Evolutionary conservation across 2,888 invertebrate species (phyloP).

Genomic region (Protula sp.): DNA sequence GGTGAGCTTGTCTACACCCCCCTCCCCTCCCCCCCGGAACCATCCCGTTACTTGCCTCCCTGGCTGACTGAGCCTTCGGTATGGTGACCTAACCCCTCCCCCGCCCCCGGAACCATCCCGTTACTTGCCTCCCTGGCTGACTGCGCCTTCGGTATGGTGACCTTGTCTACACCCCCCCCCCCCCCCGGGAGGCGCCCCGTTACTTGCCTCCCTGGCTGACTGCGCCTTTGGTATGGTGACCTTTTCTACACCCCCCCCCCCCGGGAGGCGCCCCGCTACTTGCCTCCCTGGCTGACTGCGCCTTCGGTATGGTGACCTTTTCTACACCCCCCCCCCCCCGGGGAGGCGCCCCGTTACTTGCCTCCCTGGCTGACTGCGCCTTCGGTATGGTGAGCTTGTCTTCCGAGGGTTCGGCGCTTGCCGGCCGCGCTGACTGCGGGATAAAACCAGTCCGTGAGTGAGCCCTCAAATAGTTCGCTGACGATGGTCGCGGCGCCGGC

Average conservation of each 20-base stretch:
- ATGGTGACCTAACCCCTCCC: too few species aligned
- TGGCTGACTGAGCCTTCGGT: slow-evolving; percentile 37
- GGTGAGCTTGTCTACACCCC: too few species aligned
- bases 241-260: too few species aligned
- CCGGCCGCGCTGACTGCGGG: slow-evolving; percentile 6
- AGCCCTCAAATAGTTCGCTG: slow-evolving; percentile 45
- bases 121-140: too few species aligned
- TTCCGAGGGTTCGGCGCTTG: slow-evolving; percentile 3
- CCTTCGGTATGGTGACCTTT: slow-evolving; percentile 36
- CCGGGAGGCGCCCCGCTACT: too few species aligned
- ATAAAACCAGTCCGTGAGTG: slow-evolving; percentile 41
- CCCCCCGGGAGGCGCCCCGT: too few species aligned
- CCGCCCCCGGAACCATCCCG: too few species aligned
- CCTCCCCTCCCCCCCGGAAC: too few species aligned
- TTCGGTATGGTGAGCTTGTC: slow-evolving; percentile 34
- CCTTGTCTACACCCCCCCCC: too few species aligned
- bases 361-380: slow-evolving; percentile 38
- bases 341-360: slow-evolving; percentile 27
- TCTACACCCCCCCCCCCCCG: too few species aligned
- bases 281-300: slow-evolving; percentile 39
- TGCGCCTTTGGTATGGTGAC: slow-evolving; percentile 40
- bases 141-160: too few species aligned
- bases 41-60: slow-evolving; percentile 42
- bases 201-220: slow-evolving; percentile 38
- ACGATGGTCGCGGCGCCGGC: slow-evolving; percentile 38